Evolutionary conservation across 1,140 invertebrate genomes (phyloP).

Genomic region (Tetranychus urticae): DNA sequence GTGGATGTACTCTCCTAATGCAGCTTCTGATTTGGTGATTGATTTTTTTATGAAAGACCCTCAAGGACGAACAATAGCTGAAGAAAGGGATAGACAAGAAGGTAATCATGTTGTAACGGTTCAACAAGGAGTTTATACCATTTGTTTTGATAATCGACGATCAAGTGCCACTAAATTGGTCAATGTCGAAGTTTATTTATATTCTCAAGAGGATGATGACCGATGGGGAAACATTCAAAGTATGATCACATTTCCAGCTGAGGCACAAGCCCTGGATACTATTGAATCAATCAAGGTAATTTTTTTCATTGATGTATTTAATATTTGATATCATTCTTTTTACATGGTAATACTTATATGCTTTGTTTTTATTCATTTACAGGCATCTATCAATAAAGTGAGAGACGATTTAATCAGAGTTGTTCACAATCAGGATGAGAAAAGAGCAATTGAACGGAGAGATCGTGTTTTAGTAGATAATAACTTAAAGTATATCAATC

Average conservation of each 20-base stretch:
- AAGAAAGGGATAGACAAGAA: not conserved
- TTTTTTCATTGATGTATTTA: not conserved
- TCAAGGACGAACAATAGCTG: not conserved
- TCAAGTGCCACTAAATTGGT: constrained; percentile 50
- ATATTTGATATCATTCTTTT: constrained; percentile 1
- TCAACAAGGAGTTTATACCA: constrained; percentile 39
- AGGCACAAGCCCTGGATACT: constrained; percentile 9
- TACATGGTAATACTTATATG: not conserved
- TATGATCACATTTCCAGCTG: constrained; percentile 7
- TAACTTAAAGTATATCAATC: constrained; percentile 43
- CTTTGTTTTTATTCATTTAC: constrained; percentile 11
- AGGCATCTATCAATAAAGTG: constrained; percentile 32
- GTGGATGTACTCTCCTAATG: not conserved
- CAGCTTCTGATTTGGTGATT: not conserved
- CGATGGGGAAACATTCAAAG: constrained; percentile 10
- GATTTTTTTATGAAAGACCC: constrained; percentile 14
- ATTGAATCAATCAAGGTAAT: constrained; percentile 13
- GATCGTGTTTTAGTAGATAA: constrained; percentile 53
- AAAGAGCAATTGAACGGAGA: constrained; percentile 42
- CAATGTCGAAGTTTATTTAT: constrained; percentile 49
- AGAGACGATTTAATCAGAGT: constrained; percentile 33
- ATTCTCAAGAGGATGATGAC: constrained; percentile 31
- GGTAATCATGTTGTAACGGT: constrained; percentile 14
- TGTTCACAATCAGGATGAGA: constrained; percentile 39
- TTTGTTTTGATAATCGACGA: constrained; percentile 61